Evolutionary conservation across 2,113 vertebrate genomes (phyloP), one percentile per base, ranked within the genome.

Genomic region (Vicugna pacos): DNA sequence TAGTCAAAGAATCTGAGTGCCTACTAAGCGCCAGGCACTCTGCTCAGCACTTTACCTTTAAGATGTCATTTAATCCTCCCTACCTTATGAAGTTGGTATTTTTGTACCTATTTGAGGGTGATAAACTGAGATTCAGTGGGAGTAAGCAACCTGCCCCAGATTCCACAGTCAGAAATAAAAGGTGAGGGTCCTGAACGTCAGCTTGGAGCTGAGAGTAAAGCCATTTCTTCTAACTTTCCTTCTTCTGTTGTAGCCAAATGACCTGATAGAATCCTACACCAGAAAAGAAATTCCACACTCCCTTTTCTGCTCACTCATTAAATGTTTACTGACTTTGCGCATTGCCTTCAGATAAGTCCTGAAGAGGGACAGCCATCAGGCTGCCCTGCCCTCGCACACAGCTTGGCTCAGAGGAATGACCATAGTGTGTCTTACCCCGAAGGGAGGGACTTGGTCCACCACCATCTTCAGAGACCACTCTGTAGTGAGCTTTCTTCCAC

Each of bases 401-500:
- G n/a, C 56, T 46, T 76, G 35, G 20, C 70, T 85, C 24, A 77
- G 28, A 76, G 60, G 60, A 56, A 60, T 65, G 10, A 42, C 32
- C 60, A 26, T 13, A 42, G 58, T 24, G 14, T 50, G 9, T 42
- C 65, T 35, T 62, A 32, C 0, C 0, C n/a, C 35, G 38, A 15
- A 80, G 32, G 26, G 4, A 42, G 42, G 26, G 4, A 42, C 32
- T 64, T 70, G 48, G 50, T 79, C 72, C 22, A 30, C 26, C 4
- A 10, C 16, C 32, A 32, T 48, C 48, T 93, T 67, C 50, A 56
- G 67, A 80, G 17, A 52, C 38, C 72, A 38, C 38, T 42, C 32
- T 50, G 5, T 13, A 24, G 38, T 56, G 35, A 70, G 30, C 50
- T 48, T 88, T 70, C 64, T 38, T 60, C 54, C 38, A 42, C 54